Conservation (phyloP, 1,140 invertebrate species). For the Papilio polytes region DNA sequence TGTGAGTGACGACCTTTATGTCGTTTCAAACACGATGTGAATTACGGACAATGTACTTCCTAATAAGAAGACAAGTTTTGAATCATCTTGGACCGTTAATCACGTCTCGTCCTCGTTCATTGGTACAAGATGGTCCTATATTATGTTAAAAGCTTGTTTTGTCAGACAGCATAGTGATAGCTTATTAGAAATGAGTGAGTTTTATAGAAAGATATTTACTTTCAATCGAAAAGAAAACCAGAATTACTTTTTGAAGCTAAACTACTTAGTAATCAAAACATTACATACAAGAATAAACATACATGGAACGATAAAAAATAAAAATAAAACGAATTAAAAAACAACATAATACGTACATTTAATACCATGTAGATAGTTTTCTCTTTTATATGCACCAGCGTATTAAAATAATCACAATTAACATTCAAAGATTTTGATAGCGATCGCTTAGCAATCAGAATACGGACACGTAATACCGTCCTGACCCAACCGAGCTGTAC, state of each 20-base stretch:
- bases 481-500: conserved; percentile 59
- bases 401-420: conserved; percentile 57
- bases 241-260: background rate
- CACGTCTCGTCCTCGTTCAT: conserved; percentile 32
- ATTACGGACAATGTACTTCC: conserved; percentile 38
- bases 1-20: conserved; percentile 9
- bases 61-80: conserved; percentile 37
- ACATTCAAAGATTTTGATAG: conserved; percentile 45
- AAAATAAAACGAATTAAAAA: background rate
- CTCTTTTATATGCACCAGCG: background rate
- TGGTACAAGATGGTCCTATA: conserved; percentile 17
- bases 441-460: conserved; percentile 50
- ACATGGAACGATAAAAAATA: background rate
- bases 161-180: background rate
- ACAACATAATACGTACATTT: background rate
- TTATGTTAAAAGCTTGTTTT: background rate
- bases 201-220: background rate
- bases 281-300: background rate
- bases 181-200: background rate
- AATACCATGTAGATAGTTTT: background rate
- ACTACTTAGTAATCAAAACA: too few relatives aligned
- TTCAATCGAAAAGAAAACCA: background rate
- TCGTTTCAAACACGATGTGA: conserved; percentile 3
- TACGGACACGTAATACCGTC: conserved; percentile 63
- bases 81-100: conserved; percentile 39